Evolutionary conservation across 2,797 vertebrate species (phyloP).

Genomic region (Hippocampus kuda): DNA sequence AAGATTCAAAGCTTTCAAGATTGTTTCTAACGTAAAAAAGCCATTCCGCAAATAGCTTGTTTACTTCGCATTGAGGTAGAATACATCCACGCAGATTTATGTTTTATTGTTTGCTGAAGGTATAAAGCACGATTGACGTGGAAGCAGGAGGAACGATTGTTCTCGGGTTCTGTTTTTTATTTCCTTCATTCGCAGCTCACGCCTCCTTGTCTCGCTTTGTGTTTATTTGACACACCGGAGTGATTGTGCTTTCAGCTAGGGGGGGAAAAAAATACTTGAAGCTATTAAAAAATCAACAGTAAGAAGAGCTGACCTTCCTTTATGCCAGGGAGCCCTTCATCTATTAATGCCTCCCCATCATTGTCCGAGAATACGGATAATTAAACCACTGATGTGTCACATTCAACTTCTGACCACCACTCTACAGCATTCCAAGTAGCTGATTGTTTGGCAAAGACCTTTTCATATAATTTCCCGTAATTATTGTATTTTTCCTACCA

Average conservation of each 20-base stretch:
- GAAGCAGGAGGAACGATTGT: constrained; percentile 16
- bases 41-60: constrained; percentile 13
- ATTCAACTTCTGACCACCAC: constrained; percentile 49
- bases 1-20: constrained; percentile 26
- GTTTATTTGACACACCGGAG: constrained; percentile 15
- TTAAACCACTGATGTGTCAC: constrained; percentile 46
- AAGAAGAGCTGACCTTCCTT: constrained; percentile 38
- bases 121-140: constrained; percentile 16
- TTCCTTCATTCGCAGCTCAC: background rate
- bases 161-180: constrained; percentile 14
- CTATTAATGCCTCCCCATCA: constrained; percentile 43
- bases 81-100: background rate
- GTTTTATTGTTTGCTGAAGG: constrained; percentile 18
- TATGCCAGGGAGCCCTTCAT: constrained; percentile 16
- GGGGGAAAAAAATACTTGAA: background rate
- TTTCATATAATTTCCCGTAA: constrained; percentile 16
- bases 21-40: constrained; percentile 17
- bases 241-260: background rate
- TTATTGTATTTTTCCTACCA: background rate
- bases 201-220: background rate
- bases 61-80: background rate
- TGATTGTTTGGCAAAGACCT: constrained; percentile 37
- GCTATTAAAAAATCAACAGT: background rate
- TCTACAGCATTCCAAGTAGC: constrained; percentile 51
- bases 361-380: constrained; percentile 37